These are phyloP conservation scores for Himalopsyche tibetana DNA, from an alignment of 2,888 invertebrate species.

Conservation along the genomic window DNA sequence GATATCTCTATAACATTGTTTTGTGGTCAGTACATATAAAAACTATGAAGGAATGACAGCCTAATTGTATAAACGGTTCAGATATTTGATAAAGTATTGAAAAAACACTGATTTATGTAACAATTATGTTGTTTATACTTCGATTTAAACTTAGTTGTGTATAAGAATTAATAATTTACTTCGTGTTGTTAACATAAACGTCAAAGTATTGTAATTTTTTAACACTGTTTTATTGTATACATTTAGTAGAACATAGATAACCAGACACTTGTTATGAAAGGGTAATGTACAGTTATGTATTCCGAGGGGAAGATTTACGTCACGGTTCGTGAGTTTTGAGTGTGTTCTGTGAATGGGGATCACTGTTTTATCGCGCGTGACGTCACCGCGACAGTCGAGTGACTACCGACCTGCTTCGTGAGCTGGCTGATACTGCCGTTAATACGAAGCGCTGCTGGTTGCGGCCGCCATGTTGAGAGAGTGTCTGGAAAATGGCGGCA, in stretches of 20 bases:
- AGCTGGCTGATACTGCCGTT: slow-evolving; percentile 60
- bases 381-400: background rate
- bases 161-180: background rate
- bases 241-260: background rate
- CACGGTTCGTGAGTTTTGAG: slow-evolving; percentile 19
- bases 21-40: background rate
- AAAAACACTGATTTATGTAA: background rate
- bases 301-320: slow-evolving; percentile 16
- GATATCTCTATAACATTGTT: slow-evolving; percentile 28
- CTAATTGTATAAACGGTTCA: background rate
- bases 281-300: slow-evolving; percentile 8
- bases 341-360: slow-evolving; percentile 22
- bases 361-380: slow-evolving; percentile 29
- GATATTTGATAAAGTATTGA: background rate
- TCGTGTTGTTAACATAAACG: slow-evolving; percentile 15
- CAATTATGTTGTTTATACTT: background rate
- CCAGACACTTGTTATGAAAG: slow-evolving; percentile 2
- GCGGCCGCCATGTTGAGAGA: slow-evolving; percentile 62
- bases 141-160: background rate
- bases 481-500: slow-evolving; percentile 49
- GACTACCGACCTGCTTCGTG: slow-evolving; percentile 56
- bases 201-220: slow-evolving; percentile 6
- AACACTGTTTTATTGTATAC: background rate
- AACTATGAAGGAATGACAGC: background rate
- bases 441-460: slow-evolving; percentile 53